These are phyloP conservation scores for Leptopilina boulardi DNA, from an alignment of 1,140 invertebrate genomes.

Conservation along the genomic window DNA sequence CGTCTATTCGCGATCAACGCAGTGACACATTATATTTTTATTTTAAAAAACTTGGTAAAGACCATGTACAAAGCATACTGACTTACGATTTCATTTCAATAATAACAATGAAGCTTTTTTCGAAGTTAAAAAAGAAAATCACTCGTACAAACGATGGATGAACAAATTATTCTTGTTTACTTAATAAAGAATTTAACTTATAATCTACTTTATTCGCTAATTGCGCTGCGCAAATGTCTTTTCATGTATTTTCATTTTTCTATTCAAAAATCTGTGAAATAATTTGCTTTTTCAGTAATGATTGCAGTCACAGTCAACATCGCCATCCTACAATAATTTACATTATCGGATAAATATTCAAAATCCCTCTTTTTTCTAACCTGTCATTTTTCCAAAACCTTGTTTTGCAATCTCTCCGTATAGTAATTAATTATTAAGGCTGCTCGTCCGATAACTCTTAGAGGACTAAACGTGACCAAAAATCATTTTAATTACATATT, in stretches of 20 bases:
- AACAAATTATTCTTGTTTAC: not conserved
- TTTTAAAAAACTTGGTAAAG: too few relatives aligned
- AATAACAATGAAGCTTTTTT: not conserved
- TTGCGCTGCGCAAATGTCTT: constrained; percentile 28
- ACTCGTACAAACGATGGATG: not conserved
- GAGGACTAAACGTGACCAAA: constrained; percentile 58
- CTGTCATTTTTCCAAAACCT: constrained; percentile 23
- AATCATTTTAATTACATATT: constrained; percentile 38
- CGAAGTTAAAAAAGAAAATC: not conserved
- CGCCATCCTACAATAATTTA: constrained; percentile 52
- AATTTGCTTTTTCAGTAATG: constrained; percentile 63
- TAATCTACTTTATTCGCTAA: constrained; percentile 31
- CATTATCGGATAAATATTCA: constrained; percentile 42
- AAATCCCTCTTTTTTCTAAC: constrained; percentile 29
- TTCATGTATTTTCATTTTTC: constrained; percentile 42
- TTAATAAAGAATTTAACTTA: not conserved
- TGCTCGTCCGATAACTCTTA: constrained; percentile 58
- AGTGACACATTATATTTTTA: not conserved
- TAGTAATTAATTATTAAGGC: constrained; percentile 50
- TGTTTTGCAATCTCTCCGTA: constrained; percentile 35
- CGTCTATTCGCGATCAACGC: constrained; percentile 11
- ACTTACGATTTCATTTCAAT: not conserved
- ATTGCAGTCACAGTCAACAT: constrained; percentile 75
- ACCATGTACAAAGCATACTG: too few relatives aligned
- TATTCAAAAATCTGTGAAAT: constrained; percentile 36